Conservation (phyloP, 2,888 invertebrate genomes). For the Netelia virgata region DNA sequence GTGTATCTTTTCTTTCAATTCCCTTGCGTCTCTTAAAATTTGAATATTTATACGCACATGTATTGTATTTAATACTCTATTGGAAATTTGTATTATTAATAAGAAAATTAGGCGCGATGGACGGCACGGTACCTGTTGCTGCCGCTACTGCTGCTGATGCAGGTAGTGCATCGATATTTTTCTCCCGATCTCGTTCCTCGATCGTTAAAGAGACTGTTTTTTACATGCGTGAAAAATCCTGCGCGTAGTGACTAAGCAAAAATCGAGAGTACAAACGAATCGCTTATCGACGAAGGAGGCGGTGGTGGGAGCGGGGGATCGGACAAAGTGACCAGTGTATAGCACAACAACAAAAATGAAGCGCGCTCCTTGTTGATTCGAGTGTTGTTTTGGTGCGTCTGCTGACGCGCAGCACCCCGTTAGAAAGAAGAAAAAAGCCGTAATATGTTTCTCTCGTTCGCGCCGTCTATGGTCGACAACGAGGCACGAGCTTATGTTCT, state of each 20-base stretch:
- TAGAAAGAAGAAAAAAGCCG: not conserved
- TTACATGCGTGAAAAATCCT: conserved; percentile 17
- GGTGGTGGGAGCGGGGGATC: not conserved
- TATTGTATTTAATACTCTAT: not conserved
- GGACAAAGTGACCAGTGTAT: not conserved
- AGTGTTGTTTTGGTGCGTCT: conserved; percentile 15
- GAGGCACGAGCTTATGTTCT: conserved; percentile 62
- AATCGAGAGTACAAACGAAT: conserved; percentile 15
- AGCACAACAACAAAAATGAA: not conserved
- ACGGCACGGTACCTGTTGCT: conserved; percentile 80
- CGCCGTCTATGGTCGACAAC: conserved; percentile 70
- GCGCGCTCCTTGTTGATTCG: not conserved
- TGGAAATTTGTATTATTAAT: not conserved
- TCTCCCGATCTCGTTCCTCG: conserved; percentile 33
- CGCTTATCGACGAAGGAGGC: not conserved
- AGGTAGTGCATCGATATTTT: conserved; percentile 56
- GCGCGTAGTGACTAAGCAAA: not conserved
- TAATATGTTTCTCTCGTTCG: conserved; percentile 60
- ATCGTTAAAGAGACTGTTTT: conserved; percentile 47
- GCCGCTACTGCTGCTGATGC: conserved; percentile 52
- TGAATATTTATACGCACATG: not conserved
- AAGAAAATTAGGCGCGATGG: conserved; percentile 72
- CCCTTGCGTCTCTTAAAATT: not conserved
- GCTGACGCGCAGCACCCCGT: not conserved
- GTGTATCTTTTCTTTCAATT: not conserved